Conservation (phyloP, 2,888 invertebrate genomes). For the Falcaria lacertinaria region DNA sequence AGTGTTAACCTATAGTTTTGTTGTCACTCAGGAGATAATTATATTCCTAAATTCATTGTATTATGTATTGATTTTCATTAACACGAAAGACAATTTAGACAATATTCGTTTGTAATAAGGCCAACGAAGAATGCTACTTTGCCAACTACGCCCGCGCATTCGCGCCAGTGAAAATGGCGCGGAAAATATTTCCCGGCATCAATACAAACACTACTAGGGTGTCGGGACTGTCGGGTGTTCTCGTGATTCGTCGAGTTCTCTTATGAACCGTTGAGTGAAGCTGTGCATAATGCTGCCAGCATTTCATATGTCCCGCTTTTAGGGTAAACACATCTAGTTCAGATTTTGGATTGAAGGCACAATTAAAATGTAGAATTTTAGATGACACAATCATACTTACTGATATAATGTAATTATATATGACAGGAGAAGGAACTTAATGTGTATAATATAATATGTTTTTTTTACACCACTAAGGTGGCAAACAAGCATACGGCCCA, state of each 20-base stretch:
- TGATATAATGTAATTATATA: too few species aligned
- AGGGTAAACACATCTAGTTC: slow-evolving; percentile 5
- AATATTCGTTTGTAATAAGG: slow-evolving; percentile 29
- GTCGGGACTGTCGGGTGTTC: slow-evolving; percentile 43
- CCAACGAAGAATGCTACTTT: slow-evolving; percentile 33
- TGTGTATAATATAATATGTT: too few species aligned
- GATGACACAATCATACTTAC: too few species aligned
- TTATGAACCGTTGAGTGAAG: slow-evolving; percentile 49
- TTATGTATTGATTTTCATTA: background rate
- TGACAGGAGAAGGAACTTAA: too few species aligned
- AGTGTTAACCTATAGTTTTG: too few species aligned
- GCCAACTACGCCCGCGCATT: slow-evolving; percentile 48
- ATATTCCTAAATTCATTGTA: background rate
- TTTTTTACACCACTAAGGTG: too few species aligned
- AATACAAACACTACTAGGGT: slow-evolving; percentile 56
- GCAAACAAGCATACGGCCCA: too few species aligned
- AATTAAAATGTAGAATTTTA: too few species aligned
- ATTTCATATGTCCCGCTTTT: background rate
- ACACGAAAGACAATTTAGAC: too few species aligned
- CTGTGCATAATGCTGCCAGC: slow-evolving; percentile 46
- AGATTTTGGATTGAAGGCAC: too few species aligned
- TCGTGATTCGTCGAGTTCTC: slow-evolving; percentile 24
- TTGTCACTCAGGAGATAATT: too few species aligned
- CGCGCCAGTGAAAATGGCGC: slow-evolving; percentile 66
- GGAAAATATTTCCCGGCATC: slow-evolving; percentile 70